A percentile compares a stretch with the other conserved stretches of the same genome.
phyloP scores from a whole-genome alignment of 2,797 vertebrate genomes.

The Gobio occitaniae region DNA sequence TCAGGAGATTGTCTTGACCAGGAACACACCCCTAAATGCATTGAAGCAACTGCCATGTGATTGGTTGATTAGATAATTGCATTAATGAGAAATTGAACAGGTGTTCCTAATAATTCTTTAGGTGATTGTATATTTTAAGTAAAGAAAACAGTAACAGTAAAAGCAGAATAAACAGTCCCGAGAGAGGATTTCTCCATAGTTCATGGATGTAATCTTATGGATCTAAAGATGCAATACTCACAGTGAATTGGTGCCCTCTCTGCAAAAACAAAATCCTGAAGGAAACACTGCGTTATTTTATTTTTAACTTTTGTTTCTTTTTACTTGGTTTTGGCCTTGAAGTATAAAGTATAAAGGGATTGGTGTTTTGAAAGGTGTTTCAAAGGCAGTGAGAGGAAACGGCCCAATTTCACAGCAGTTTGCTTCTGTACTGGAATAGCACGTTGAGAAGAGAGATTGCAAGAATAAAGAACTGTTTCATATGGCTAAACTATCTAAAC shows the following conservation, averaged over 20 bases:
- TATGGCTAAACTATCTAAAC: conserved; percentile 44
- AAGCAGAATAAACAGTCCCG: neutral
- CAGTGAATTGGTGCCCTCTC: neutral
- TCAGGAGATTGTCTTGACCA: no score
- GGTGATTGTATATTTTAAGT: no score
- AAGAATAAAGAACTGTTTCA: conserved; percentile 51
- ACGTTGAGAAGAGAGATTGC: conserved; percentile 34
- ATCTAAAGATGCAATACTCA: neutral
- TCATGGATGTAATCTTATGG: neutral
- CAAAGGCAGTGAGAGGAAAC: conserved; percentile 53
- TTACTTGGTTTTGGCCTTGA: conserved; percentile 33
- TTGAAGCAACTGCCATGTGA: no score
- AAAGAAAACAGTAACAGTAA: no score
- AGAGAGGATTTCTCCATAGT: neutral
- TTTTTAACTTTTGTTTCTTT: conserved; percentile 1
- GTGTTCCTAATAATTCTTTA: no score
- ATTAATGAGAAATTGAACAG: no score
- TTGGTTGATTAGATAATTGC: no score
- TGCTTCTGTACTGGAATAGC: conserved; percentile 39
- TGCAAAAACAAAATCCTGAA: conserved; percentile 2
- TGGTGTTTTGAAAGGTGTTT: conserved; percentile 23
- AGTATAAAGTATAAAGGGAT: conserved; percentile 13
- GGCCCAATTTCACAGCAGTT: conserved; percentile 60
- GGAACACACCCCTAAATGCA: no score
- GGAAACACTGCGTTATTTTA: neutral